phyloP scores from a whole-genome alignment of 2,888 invertebrate genomes.

The Parelbella ahira region DNA sequence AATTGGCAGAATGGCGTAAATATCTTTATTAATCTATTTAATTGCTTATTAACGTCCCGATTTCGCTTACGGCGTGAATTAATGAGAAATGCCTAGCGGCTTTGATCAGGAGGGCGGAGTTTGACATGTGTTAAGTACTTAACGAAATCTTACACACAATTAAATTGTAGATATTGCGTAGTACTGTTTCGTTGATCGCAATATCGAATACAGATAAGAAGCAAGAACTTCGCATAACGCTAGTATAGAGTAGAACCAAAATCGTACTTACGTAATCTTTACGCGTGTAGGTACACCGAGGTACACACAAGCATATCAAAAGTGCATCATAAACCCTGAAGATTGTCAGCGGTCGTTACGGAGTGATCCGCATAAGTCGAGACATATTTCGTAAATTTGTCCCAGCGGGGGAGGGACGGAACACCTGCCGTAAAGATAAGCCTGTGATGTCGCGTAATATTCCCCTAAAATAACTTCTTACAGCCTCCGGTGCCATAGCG shows the following conservation, averaged over 20 bases:
- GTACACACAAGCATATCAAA: conserved; percentile 21
- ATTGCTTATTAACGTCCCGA: conserved; percentile 72
- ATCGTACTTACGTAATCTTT: conserved; percentile 11
- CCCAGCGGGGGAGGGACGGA: conserved; percentile 55
- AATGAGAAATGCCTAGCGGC: conserved; percentile 53
- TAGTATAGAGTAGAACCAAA: neutral
- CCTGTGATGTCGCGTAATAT: conserved; percentile 73
- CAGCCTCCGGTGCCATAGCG: conserved; percentile 75
- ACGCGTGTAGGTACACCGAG: conserved; percentile 16
- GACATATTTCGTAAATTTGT: conserved; percentile 77
- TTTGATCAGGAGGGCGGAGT: conserved; percentile 49
- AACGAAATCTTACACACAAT: conserved; percentile 29
- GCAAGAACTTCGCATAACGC: neutral
- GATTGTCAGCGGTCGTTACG: conserved; percentile 38
- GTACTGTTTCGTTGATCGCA: conserved; percentile 8
- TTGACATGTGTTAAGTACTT: conserved; percentile 33
- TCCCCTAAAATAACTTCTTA: conserved; percentile 80
- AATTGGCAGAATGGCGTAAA: conserved; percentile 64
- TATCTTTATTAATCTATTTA: conserved; percentile 75
- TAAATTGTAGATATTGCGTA: conserved; percentile 1
- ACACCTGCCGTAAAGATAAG: conserved; percentile 81
- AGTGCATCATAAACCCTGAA: conserved; percentile 31
- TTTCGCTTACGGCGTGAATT: conserved; percentile 56
- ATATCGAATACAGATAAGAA: conserved; percentile 9
- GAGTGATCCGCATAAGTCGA: conserved; percentile 72